These are phyloP conservation scores for Choristoneura fumiferana DNA, from an alignment of 1,140 invertebrate species.

Conservation along the genomic window DNA sequence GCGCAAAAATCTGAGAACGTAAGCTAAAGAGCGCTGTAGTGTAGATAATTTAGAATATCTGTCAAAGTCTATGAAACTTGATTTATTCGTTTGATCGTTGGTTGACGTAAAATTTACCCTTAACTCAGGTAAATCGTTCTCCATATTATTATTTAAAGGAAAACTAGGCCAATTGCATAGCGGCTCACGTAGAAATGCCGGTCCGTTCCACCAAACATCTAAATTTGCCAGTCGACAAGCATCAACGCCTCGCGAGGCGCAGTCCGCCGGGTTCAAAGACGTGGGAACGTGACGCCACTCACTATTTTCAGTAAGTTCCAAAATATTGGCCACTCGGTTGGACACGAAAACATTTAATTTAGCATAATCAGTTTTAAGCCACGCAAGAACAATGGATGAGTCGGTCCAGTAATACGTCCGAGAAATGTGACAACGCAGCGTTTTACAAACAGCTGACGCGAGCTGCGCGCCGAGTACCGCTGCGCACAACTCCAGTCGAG, in stretches of 20 bases:
- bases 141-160: too few relatives aligned
- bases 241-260: constrained; percentile 34
- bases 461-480: constrained; percentile 45
- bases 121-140: too few relatives aligned
- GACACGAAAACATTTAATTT: constrained; percentile 56
- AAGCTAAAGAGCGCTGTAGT: constrained; percentile 22
- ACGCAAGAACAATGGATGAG: constrained; percentile 33
- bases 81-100: background rate
- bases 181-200: background rate
- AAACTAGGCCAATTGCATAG: background rate
- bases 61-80: constrained; percentile 22
- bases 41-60: constrained; percentile 25
- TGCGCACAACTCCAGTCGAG: constrained; percentile 68
- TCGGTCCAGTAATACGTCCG: constrained; percentile 23
- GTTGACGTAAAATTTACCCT: background rate
- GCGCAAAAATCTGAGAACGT: constrained; percentile 23
- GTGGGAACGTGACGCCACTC: constrained; percentile 47
- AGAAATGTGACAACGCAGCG: constrained; percentile 3
- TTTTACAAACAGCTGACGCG: constrained; percentile 21
- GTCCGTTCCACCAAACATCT: constrained; percentile 6
- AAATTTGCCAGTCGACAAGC: background rate
- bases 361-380: constrained; percentile 25
- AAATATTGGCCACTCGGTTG: constrained; percentile 56
- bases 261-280: constrained; percentile 46
- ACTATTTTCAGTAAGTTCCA: constrained; percentile 24